These are phyloP conservation scores for Ptiloglossa arizonensis DNA, from an alignment of 1,140 invertebrate genomes.

Conservation along the genomic window DNA sequence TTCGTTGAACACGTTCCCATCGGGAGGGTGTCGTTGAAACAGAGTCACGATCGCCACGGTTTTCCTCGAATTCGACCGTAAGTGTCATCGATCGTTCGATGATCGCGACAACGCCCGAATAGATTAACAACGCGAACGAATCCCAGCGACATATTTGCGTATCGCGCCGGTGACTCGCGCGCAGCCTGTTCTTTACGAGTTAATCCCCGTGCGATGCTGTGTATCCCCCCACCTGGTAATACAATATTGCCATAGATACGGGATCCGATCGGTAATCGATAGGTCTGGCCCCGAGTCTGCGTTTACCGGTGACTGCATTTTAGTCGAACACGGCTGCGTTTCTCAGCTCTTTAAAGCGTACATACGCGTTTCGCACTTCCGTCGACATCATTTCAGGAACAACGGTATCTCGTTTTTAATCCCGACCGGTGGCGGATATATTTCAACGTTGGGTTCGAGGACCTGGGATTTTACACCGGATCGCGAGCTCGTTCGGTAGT, in stretches of 20 bases:
- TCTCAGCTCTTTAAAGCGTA: slow-evolving; percentile 33
- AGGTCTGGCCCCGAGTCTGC: slow-evolving; percentile 21
- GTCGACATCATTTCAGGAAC: neutral
- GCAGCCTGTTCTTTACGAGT: slow-evolving; percentile 39
- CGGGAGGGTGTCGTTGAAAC: too few relatives aligned
- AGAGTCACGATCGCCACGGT: neutral
- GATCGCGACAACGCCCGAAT: slow-evolving; percentile 10
- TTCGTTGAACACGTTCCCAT: too few relatives aligned
- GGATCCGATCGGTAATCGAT: slow-evolving; percentile 63
- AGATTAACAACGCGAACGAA: slow-evolving; percentile 12
- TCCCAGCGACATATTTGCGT: neutral
- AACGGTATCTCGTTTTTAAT: neutral
- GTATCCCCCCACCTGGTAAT: slow-evolving; percentile 17
- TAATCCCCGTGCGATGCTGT: slow-evolving; percentile 24
- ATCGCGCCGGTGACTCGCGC: slow-evolving; percentile 20
- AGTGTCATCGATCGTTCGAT: slow-evolving; percentile 21
- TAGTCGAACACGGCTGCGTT: slow-evolving; percentile 41
- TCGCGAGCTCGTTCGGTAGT: too few relatives aligned
- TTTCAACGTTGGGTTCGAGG: too few relatives aligned
- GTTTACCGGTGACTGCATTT: slow-evolving; percentile 37
- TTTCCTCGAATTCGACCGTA: slow-evolving; percentile 16
- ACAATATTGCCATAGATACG: slow-evolving; percentile 56
- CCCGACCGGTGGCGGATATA: too few relatives aligned
- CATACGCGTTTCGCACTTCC: neutral
- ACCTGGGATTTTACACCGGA: too few relatives aligned